Evolutionary conservation across 2,888 invertebrate genomes (phyloP), one percentile per base, ranked within the genome.

Genomic region (Hydroisotoma schaefferi): DNA sequence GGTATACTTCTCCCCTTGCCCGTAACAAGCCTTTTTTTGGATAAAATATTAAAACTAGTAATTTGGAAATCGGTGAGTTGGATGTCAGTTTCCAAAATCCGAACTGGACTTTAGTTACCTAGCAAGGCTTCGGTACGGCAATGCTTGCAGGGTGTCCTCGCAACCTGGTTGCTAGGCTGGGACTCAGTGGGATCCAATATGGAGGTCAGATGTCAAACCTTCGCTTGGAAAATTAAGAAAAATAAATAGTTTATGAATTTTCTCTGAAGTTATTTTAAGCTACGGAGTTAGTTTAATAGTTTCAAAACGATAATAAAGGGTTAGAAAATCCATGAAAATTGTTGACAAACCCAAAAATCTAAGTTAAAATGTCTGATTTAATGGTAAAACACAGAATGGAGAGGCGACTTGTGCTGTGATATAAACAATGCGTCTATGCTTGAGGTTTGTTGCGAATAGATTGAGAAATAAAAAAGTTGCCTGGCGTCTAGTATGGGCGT

Each of bases 401-500:
- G 20, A 20, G 20, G n/a, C 4, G 33, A 33, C 5, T 40, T 5
- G 20, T 40, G 40, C 20, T 15, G 20, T 40, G 20, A 40, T 5
- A 40, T 20, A 40, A 40, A 40, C 40, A 40, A 40, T 40, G 40
- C 40, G 40, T 40, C n/a, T n/a, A n/a, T n/a, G n/a, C n/a, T n/a
- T 40, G 40, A 40, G 40, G 15, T 15, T 28, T 27, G 49, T 25
- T 28, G 49, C 49, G 49, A 49, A 26, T 25, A 15, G 15, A 28
- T 18, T 28, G 26, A 49, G 28, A 28, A 49, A 49, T 49, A 49
- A 49, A 49, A 49, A 49, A 49, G 49, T 49, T 49, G 49, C 49
- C 49, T 49, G 49, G 49, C 49, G 49, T 49, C 49, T 49, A 49
- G 49, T 26, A n/a, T 25, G 49, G 49, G 49, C 49, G 49, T 49